Evolutionary conservation across 2,113 vertebrate species (phyloP).

Genomic region (Engraulis encrasicolus): DNA sequence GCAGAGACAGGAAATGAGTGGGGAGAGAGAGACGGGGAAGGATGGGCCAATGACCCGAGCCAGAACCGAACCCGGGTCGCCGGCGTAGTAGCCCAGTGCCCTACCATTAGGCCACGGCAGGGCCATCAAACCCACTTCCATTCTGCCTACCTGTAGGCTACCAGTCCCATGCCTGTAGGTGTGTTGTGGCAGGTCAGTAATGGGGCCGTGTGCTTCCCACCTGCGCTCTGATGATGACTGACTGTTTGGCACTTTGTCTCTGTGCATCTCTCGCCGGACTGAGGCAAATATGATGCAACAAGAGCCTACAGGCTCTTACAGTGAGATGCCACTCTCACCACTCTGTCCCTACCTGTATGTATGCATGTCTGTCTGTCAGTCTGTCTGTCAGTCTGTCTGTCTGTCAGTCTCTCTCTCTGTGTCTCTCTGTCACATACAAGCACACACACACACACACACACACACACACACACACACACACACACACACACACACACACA

Average conservation of each 20-base stretch:
- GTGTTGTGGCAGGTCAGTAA: conserved; percentile 27
- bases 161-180: too few relatives aligned
- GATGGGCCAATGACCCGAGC: too few relatives aligned
- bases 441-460: conserved; percentile 39
- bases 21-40: too few relatives aligned
- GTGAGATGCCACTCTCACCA: conserved; percentile 67
- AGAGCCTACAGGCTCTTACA: conserved; percentile 53
- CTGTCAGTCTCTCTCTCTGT: neutral
- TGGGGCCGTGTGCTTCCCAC: conserved; percentile 64
- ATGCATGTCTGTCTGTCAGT: conserved; percentile 30
- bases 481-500: conserved; percentile 14
- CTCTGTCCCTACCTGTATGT: too few relatives aligned
- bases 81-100: too few relatives aligned
- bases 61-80: too few relatives aligned
- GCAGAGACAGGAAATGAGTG: too few relatives aligned
- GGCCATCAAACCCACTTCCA: too few relatives aligned
- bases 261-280: conserved; percentile 61
- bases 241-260: conserved; percentile 74
- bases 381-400: conserved; percentile 3
- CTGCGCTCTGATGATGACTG: conserved; percentile 61
- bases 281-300: conserved; percentile 71
- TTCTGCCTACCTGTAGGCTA: too few relatives aligned
- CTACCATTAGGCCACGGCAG: too few relatives aligned
- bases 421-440: too few relatives aligned
- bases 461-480: conserved; percentile 37